Evolutionary conservation across 2,888 invertebrate species (phyloP).

Genomic region (Hydriomena furcata): DNA sequence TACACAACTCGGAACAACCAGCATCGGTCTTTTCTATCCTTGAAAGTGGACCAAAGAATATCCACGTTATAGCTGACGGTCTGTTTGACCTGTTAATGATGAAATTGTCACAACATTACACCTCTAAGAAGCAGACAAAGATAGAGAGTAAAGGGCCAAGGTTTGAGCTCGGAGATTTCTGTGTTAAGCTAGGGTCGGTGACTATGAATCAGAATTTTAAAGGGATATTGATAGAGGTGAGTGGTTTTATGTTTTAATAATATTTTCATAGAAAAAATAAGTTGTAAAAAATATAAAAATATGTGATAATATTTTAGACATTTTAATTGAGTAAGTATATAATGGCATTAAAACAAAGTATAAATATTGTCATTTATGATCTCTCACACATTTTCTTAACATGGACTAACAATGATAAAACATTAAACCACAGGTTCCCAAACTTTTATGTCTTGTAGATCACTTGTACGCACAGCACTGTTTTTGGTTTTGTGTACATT

Average conservation of each 20-base stretch:
- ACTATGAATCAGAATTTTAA: slow-evolving; percentile 96
- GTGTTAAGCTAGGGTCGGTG: slow-evolving; percentile 96
- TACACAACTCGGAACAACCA: slow-evolving; percentile 97
- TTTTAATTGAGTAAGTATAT: no score
- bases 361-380: no score
- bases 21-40: slow-evolving; percentile 96
- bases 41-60: slow-evolving; percentile 93
- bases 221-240: slow-evolving; percentile 95
- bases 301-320: no score
- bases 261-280: no score
- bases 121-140: slow-evolving; percentile 94
- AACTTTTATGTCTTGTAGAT: no score
- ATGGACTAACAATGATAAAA: no score
- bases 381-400: no score
- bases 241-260: slow-evolving; percentile 27
- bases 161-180: slow-evolving; percentile 95
- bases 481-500: no score
- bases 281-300: no score
- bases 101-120: slow-evolving; percentile 94
- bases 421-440: no score
- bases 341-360: no score
- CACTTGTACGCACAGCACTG: no score
- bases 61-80: slow-evolving; percentile 94
- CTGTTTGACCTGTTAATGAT: slow-evolving; percentile 95
- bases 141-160: slow-evolving; percentile 95